Base-by-base conservation (phyloP, 30 jellyfish, hydroid and myxozoan genomes). In the Chironex yamaguchii region DNA sequence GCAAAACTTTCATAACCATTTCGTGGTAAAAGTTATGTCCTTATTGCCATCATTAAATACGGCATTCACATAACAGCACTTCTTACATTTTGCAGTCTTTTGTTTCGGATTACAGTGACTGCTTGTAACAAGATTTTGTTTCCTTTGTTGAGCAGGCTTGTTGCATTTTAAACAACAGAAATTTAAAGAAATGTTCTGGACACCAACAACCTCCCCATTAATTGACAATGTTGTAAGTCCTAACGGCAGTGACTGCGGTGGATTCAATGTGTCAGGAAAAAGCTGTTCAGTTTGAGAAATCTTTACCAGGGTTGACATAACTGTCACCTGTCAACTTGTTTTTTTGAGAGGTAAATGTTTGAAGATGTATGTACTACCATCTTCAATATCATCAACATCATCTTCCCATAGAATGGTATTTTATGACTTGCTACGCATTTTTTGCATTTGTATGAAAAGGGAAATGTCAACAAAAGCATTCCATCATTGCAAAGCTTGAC, bases 51-150 rank as follows among this genome's bases (percentile, higher is more conserved):
- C 71, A 20, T 54, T 54, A n/a, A 54, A 54, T 54, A 54, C 21
- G 3, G 23, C 71, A 54, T 54, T 54, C 6, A 54, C 71, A n/a
- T 54, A 54, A 28, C 71, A 54, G 71, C 71, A n/a, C 71, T 54
- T 54, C 71, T 54, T 54, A n/a, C 62, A 42, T n/a, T 42, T 42
- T 42, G 62, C 11, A 11, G n/a, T 9, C n/a, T 42, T 42, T 42
- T 42, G 62, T n/a, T 42, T 42, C 62, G n/a, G n/a, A 42, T n/a
- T 9, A 42, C 62, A 42, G 62, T 42, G 62, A 42, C 62, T 42
- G 62, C 62, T 9, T 9, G 62, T 42, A 11, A 42, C 62, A 42
- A 42, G 11, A 9, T 42, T 42, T n/a, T 42, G 62, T 11, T n/a
- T n/a, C 11, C 62, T 42, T 9, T 42, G 62, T 42, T 42, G 62